Evolutionary conservation across 2,113 vertebrate species (phyloP).

Genomic region (Ameiurus melas): DNA sequence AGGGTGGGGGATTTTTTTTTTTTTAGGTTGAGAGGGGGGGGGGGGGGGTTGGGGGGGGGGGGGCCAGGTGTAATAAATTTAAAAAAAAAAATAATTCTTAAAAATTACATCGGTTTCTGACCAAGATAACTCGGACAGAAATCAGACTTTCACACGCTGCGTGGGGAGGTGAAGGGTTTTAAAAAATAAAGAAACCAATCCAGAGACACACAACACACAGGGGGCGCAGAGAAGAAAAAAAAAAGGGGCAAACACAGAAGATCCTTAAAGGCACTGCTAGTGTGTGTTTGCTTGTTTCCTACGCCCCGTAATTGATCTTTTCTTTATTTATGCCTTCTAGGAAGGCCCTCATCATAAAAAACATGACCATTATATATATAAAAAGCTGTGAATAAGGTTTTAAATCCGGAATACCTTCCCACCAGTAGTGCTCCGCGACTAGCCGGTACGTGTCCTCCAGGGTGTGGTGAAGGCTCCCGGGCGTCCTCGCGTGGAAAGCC

Average conservation of each 20-base stretch:
- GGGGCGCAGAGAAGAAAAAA: too few species aligned
- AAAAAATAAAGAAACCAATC: not conserved
- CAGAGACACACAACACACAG: not conserved
- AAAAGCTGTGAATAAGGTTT: not conserved
- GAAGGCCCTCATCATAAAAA: not conserved
- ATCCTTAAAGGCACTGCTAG: not conserved
- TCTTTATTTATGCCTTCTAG: not conserved
- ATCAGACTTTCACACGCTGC: not conserved
- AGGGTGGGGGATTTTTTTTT: too few species aligned
- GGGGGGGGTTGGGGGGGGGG: too few species aligned
- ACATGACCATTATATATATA: too few species aligned
- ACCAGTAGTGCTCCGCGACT: constrained; percentile 82
- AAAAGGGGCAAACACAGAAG: too few species aligned
- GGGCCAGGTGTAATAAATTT: too few species aligned
- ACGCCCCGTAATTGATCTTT: not conserved
- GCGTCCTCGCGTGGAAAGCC: constrained; percentile 69
- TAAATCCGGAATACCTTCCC: constrained; percentile 68
- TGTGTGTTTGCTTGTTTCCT: not conserved
- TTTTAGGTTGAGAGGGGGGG: too few species aligned
- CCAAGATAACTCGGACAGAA: not conserved
- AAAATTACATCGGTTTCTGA: too few species aligned
- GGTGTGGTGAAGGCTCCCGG: constrained; percentile 70
- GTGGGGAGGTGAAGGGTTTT: too few species aligned
- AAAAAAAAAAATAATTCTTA: too few species aligned
- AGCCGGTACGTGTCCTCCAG: constrained; percentile 79